A percentile compares a stretch with the other conserved stretches of the same genome.
Conservation (phyloP, 2,888 invertebrate species). For the Perizoma flavofasciatum region DNA sequence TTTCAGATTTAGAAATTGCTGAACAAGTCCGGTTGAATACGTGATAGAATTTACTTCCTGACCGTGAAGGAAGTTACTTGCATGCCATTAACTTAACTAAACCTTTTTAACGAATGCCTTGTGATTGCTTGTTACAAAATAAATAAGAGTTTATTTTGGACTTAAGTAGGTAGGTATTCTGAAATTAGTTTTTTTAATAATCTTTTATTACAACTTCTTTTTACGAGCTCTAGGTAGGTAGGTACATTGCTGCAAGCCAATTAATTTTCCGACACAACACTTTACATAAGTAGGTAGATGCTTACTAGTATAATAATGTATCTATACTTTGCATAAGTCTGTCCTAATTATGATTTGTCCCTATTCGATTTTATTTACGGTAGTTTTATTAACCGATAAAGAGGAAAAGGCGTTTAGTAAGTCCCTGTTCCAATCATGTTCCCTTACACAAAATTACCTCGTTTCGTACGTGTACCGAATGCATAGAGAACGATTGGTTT, state of each 20-base stretch:
- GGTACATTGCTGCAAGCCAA: not conserved
- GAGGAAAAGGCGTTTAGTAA: conserved; percentile 20
- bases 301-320: no score
- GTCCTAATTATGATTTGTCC: not conserved
- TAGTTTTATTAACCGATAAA: conserved; percentile 10
- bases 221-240: not conserved
- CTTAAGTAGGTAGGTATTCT: no score
- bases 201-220: not conserved
- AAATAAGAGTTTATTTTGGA: no score
- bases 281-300: no score
- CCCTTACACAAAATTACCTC: conserved; percentile 10
- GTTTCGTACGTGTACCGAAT: conserved; percentile 21
- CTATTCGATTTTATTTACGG: not conserved
- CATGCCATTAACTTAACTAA: not conserved
- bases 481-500: conserved; percentile 16
- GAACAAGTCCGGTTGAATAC: conserved; percentile 28
- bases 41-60: conserved; percentile 31
- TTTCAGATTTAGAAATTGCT: conserved; percentile 42
- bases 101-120: no score
- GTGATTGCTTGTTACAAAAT: no score
- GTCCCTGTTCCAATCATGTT: conserved; percentile 9
- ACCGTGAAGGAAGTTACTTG: conserved; percentile 18
- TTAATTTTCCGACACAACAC: not conserved
- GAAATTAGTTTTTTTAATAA: not conserved
- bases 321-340: not conserved